These are phyloP conservation scores for Caiman crocodilus DNA, from an alignment of 2,797 vertebrate species.

Conservation along the genomic window DNA sequence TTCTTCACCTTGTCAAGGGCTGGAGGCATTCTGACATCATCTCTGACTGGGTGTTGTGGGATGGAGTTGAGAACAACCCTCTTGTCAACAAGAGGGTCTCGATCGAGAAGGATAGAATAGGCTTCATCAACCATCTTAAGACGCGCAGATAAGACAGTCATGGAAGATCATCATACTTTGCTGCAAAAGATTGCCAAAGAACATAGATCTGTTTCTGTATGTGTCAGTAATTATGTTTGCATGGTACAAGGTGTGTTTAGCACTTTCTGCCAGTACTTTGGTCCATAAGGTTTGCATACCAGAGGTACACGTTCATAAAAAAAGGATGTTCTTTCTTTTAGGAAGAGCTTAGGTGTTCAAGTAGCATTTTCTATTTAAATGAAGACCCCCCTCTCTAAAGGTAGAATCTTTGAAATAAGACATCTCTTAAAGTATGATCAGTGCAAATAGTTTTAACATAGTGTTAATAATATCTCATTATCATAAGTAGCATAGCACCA, in stretches of 20 bases:
- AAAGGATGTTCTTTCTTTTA: neutral
- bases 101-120: too few species aligned
- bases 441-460: conserved; percentile 54
- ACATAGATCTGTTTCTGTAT: neutral
- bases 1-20: too few species aligned
- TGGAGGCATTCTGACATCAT: too few species aligned
- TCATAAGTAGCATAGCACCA: conserved; percentile 35
- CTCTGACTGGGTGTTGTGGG: too few species aligned
- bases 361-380: conserved; percentile 1
- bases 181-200: too few species aligned
- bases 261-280: neutral
- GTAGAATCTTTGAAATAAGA: conserved; percentile 14
- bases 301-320: neutral
- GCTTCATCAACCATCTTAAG: too few species aligned
- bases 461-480: conserved; percentile 49
- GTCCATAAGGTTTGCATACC: too few species aligned
- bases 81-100: too few species aligned
- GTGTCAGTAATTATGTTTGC: neutral
- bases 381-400: neutral
- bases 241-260: neutral
- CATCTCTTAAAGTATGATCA: neutral
- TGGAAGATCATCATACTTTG: too few species aligned
- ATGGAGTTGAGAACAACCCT: too few species aligned
- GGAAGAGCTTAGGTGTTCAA: neutral
- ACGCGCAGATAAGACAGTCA: too few species aligned